Base-by-base conservation (phyloP, 2,113 vertebrate species). In the Leucopsar rothschildi region DNA sequence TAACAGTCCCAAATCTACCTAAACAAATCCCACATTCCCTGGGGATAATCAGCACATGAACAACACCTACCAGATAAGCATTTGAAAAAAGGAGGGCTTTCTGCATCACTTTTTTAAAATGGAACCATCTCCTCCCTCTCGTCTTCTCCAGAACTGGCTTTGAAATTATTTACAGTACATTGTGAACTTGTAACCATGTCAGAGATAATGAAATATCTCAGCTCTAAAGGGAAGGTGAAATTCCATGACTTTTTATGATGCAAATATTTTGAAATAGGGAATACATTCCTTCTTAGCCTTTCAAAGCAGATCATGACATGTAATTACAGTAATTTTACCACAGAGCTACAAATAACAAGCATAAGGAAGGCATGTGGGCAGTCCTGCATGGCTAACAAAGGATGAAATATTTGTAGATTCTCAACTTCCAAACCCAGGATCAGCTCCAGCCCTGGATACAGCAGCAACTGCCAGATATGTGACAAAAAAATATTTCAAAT, bases 251-350 rank as follows among this genome's bases (percentile, higher is more conserved):
- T 76, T 52, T 68, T 87, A 40, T 76, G 21, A 76, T 82, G 78
- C 61, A 95, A 94, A 85, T 96, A 92, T 89, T 97, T 90, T 93
- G 53, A 86, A 82, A 73, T 20, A 95, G 49, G 56, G 49, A 84
- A 84, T 29, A 53, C 11, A 69, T 56, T 86, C 24, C 60, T 92
- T 82, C 65, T 60, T 92, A 95, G 83, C 65, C 64, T 81, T 86
- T 91, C 44, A 82, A 84, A 92, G 39, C 4, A 6, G 64, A 93
- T 88, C 75, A 55, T 23, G 77, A 87, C 61, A 79, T 76, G 33
- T 89, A 93, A 86, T 95, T 93, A 76, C 49, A 93, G 45, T 76
- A 78, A 92, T 93, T 95, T 75, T 82, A 68, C 77, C 45, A 31
- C 44, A 78, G 19, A 86, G 81, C 60, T 84, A 84, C 72, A 92